phyloP scores from a whole-genome alignment of 2,113 vertebrate genomes.

The Sylvia atricapilla region DNA sequence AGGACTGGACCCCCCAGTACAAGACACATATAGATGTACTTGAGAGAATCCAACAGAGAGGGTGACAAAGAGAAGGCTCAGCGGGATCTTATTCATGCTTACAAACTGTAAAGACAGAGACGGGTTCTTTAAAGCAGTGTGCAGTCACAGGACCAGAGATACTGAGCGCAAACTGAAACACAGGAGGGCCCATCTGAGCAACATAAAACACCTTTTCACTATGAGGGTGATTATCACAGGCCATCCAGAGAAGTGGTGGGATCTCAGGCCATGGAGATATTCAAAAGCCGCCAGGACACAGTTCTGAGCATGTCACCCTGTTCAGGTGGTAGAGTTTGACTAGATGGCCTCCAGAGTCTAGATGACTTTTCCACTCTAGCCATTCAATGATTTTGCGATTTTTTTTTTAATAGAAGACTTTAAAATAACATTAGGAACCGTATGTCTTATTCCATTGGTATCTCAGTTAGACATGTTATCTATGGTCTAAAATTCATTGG shows the following conservation, averaged over 20 bases:
- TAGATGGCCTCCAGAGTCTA: neutral
- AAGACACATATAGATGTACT: neutral
- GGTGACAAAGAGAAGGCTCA: neutral
- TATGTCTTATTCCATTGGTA: neutral
- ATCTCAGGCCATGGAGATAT: neutral
- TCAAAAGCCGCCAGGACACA: neutral
- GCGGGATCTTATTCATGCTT: neutral
- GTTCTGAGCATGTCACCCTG: accelerated
- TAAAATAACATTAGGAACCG: neutral
- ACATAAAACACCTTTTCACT: neutral
- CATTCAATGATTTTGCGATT: neutral
- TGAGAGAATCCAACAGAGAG: neutral
- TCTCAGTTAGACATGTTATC: neutral
- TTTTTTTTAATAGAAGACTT: neutral
- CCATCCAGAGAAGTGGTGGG: neutral
- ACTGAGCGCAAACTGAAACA: neutral
- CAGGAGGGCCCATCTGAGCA: neutral
- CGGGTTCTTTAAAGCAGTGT: neutral
- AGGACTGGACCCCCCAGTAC: neutral
- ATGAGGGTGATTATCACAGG: neutral
- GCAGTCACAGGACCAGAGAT: neutral
- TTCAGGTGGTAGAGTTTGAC: neutral
- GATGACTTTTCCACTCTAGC: neutral
- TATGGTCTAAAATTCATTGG: neutral
- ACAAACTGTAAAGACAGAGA: neutral